Evolutionary conservation across 2,888 invertebrate species (phyloP), one percentile per base, ranked within the genome.

Genomic region (Torymus texanus): DNA sequence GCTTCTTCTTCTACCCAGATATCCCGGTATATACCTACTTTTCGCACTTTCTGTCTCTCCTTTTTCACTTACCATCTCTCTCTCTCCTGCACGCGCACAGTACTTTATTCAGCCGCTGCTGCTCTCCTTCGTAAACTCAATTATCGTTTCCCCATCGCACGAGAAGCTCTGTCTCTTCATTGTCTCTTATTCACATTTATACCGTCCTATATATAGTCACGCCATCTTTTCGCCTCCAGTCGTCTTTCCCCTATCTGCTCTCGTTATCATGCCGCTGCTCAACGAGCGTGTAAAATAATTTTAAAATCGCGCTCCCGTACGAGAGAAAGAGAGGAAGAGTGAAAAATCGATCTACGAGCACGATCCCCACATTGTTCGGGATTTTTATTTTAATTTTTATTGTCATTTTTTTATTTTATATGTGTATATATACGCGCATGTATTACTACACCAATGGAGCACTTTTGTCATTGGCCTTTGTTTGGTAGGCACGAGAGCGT

Each of bases 341-440:
- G 29, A 29, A 29, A 29, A 2, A 1, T 29, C 29, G 29, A 29
- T 66, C 55, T 67, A 21, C 41, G 18, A 21, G 56, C 10, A 16
- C 61, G 77, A 77, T n/a, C n/a, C 77, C 77, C 53, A 72, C 59
- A 66, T 77, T 24, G 13, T 5, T 14, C 29, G 63, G 56, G 29
- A 72, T 59, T 66, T 76, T 76, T 70, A 70, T 76, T 76, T 68
- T 50, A 18, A 18, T 13, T 55, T 72, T 55, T 55, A 65, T 65
- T 16, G 50, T 75, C 75, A 61, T 41, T 75, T 75, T 68, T 75
- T 61, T n/a, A n/a, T n/a, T 68, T 61, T 61, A 29, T 29, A 29
- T 0, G 24, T 3, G 24, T 24, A 3, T 3, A 3, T n/a, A n/a
- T n/a, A n/a, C n/a, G 24, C 24, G 24, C 61, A 29, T 53, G 41